Evolutionary conservation across 2,888 invertebrate genomes (phyloP).

Genomic region (Melanargia galathea): DNA sequence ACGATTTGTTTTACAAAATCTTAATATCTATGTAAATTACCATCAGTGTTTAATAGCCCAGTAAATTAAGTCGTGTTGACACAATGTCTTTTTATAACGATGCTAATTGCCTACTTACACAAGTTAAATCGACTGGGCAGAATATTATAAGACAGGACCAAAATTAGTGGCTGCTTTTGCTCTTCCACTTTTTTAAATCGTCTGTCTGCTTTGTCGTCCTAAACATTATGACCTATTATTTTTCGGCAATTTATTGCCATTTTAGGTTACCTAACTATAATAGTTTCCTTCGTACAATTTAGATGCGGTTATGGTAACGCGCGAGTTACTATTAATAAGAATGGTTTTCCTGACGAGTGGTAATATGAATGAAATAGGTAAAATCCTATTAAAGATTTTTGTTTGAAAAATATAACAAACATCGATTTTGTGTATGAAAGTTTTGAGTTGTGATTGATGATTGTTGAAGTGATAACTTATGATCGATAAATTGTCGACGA

Average conservation of each 20-base stretch:
- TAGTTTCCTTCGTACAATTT: no score
- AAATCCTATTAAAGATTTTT: no score
- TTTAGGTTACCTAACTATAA: no score
- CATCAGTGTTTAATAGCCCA: neutral
- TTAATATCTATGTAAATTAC: neutral
- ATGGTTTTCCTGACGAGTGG: no score
- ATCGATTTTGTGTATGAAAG: neutral
- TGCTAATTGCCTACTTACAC: slow-evolving; percentile 10
- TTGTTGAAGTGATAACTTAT: neutral
- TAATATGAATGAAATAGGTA: no score
- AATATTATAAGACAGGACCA: neutral
- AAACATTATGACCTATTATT: no score
- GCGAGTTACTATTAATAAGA: no score
- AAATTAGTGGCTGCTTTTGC: neutral
- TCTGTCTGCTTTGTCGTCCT: no score
- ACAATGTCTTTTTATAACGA: slow-evolving; percentile 12
- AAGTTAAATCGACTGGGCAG: slow-evolving; percentile 3
- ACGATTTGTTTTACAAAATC: slow-evolving; percentile 10
- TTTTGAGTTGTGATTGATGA: neutral
- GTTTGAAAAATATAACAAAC: no score
- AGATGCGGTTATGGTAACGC: no score
- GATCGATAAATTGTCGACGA: slow-evolving; percentile 12
- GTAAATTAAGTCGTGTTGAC: slow-evolving; percentile 21
- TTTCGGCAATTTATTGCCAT: no score
- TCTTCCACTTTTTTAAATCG: no score